These are phyloP conservation scores for Nezara viridula DNA, from an alignment of 2,888 invertebrate species.

Conservation along the genomic window DNA sequence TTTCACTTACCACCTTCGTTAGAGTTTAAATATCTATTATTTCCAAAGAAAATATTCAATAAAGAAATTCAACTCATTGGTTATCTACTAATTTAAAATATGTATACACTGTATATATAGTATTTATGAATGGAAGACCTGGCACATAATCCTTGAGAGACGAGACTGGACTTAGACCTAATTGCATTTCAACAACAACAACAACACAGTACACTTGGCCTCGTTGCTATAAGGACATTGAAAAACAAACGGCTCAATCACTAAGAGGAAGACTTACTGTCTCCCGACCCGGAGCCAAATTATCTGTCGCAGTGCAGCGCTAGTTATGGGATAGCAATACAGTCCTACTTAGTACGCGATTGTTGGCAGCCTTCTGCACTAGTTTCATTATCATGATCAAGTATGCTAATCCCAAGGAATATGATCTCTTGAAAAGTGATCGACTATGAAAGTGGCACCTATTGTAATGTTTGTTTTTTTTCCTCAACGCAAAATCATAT, in stretches of 20 bases:
- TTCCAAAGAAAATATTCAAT: no score
- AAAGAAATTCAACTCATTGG: no score
- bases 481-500: no score
- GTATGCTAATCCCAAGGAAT: not conserved
- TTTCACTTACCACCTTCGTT: no score
- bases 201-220: not conserved
- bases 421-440: not conserved
- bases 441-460: not conserved
- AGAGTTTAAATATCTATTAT: no score
- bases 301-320: conserved; percentile 10
- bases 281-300: conserved; percentile 18
- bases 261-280: conserved; percentile 18
- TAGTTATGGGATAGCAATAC: not conserved
- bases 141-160: not conserved
- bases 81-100: no score
- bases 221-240: not conserved
- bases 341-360: not conserved
- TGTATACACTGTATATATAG: no score
- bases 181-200: not conserved
- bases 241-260: conserved; percentile 55
- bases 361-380: not conserved
- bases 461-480: no score
- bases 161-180: not conserved
- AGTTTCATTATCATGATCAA: not conserved
- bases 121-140: not conserved